Evolutionary conservation across 2,113 vertebrate genomes (phyloP).

Genomic region (Cephalopterus ornatus): DNA sequence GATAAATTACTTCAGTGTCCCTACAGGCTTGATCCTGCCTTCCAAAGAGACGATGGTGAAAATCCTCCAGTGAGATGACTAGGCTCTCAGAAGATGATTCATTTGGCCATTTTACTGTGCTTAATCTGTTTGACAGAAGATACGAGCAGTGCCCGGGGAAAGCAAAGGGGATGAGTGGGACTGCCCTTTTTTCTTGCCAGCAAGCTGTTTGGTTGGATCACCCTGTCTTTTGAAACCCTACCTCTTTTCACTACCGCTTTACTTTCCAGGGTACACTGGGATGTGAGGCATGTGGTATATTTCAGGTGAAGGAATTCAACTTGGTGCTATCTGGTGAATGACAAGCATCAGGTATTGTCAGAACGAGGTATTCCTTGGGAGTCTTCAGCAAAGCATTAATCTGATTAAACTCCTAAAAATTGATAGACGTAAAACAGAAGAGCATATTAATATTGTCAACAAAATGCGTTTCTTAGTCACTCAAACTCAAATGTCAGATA

Average conservation of each 20-base stretch:
- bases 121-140: not conserved
- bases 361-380: not conserved
- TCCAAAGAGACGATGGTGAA: not conserved
- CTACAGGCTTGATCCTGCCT: not conserved
- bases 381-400: not conserved
- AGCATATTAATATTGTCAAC: not conserved
- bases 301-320: not conserved
- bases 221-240: not conserved
- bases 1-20: not conserved
- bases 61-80: not conserved
- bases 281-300: not conserved
- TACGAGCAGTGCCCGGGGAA: not conserved
- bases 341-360: not conserved
- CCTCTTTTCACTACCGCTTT: not conserved
- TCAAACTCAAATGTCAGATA: conserved; percentile 23
- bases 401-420: not conserved
- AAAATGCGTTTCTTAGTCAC: not conserved
- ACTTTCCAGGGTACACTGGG: not conserved
- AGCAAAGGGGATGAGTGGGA: not conserved
- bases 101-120: not conserved
- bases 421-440: not conserved
- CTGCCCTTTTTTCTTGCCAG: not conserved
- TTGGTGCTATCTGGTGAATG: not conserved
- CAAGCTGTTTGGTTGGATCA: not conserved
- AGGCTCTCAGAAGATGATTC: not conserved